phyloP scores from a whole-genome alignment of 2,888 invertebrate species.

The Lasioglossum pauxillum region DNA sequence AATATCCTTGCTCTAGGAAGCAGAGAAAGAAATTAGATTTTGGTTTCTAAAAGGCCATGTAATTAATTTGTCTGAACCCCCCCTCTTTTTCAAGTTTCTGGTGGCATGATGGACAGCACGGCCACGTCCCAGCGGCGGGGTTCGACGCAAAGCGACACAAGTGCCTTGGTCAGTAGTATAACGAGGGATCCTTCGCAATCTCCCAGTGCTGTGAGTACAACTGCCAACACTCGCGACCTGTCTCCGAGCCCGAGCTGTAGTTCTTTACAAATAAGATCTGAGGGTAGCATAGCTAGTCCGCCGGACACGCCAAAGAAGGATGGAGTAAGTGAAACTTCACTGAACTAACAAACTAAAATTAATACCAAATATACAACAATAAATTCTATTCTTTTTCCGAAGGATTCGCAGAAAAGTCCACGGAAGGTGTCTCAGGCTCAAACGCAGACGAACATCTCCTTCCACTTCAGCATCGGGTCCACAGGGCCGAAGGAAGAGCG shows the following conservation, averaged over 20 bases:
- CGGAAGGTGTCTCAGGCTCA: slow-evolving; percentile 85
- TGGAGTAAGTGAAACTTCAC: slow-evolving; percentile 62
- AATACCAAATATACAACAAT: background rate
- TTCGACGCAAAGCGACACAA: slow-evolving; percentile 87
- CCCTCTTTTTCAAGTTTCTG: slow-evolving; percentile 81
- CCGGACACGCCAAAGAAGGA: slow-evolving; percentile 85
- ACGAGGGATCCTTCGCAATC: slow-evolving; percentile 88
- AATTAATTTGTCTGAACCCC: background rate
- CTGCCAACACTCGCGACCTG: slow-evolving; percentile 85
- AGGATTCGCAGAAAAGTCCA: slow-evolving; percentile 83
- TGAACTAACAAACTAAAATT: background rate
- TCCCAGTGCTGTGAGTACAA: slow-evolving; percentile 85
- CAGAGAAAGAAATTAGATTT: background rate
- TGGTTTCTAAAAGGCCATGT: background rate
- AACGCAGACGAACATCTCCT: slow-evolving; percentile 86
- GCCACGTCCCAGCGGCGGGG: slow-evolving; percentile 85
- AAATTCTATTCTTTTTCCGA: background rate
- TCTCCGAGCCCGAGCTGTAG: slow-evolving; percentile 86
- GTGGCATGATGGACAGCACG: slow-evolving; percentile 82
- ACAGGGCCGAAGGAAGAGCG: slow-evolving; percentile 86
- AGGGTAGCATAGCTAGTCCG: slow-evolving; percentile 84
- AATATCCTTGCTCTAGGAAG: slow-evolving; percentile 35
- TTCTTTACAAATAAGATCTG: slow-evolving; percentile 85
- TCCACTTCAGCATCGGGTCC: slow-evolving; percentile 88
- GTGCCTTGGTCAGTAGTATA: slow-evolving; percentile 87